Base-by-base conservation (phyloP, 1,140 invertebrate genomes). In the Drosophila quadrilineata region DNA sequence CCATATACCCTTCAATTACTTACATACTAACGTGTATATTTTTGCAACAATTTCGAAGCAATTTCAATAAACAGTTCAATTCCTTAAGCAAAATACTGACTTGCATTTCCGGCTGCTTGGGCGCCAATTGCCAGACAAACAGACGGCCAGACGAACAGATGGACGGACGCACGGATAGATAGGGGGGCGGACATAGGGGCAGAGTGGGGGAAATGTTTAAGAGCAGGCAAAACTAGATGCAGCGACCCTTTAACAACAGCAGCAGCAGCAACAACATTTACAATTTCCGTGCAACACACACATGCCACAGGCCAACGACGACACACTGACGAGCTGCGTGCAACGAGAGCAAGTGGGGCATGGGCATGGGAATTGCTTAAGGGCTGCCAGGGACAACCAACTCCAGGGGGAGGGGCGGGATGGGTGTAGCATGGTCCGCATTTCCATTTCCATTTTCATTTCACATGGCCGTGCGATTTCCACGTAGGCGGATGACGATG, bases 391-490 rank as follows among this genome's bases (percentile, higher is more conserved):
- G 43, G 16, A 10, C n/a, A n/a, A n/a, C n/a, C n/a, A n/a, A n/a
- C n/a, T n/a, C 12, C 5, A 3, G 5, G 21, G 3, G 17, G 16
- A 5, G 41, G 16, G 10, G 16, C n/a, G 36, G 21, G 6, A 38
- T 1, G 26, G 6, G 21, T 1, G 8, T 22, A 16, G 49, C 50
- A n/a, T n/a, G n/a, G n/a, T n/a, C n/a, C n/a, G n/a, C n/a, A n/a
- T n/a, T 48, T 29, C 53, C 45, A 54, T n/a, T n/a, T n/a, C n/a
- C 66, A 75, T 80, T 80, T 68, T 43, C 60, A 70, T 66, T 73
- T 82, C 79, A 82, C 77, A 82, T 84, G 59, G 59, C 73, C 60
- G 45, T 82, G 79, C 77, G 77, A 85, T 84, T 84, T 84, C 79
- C 77, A 84, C 82, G 77, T 84, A 84, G 59, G 56, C 48, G 41